phyloP scores from a whole-genome alignment of 2,797 vertebrate genomes.

The Pangasius sanitwongsei region DNA sequence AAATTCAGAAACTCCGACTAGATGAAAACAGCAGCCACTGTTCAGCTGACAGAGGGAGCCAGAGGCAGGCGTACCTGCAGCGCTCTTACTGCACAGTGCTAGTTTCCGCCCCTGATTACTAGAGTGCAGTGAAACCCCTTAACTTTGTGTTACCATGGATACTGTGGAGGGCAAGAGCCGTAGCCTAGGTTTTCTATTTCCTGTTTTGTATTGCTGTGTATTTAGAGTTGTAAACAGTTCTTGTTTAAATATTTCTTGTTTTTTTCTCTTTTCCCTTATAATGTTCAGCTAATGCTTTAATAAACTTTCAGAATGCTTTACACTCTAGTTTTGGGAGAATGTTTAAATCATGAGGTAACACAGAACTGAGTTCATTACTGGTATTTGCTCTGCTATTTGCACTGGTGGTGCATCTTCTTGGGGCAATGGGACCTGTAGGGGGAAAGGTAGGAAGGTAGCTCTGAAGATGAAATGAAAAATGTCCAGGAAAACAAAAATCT shows the following conservation, averaged over 20 bases:
- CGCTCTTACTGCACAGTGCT: neutral
- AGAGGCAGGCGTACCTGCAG: conserved; percentile 26
- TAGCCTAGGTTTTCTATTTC: conserved; percentile 52
- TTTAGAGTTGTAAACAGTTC: conserved; percentile 48
- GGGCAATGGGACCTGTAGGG: neutral
- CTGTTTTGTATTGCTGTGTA: conserved; percentile 56
- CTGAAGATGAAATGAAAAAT: neutral
- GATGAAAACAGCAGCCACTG: neutral
- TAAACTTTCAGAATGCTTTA: conserved; percentile 54
- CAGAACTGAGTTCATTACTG: neutral
- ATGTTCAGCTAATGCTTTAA: conserved; percentile 49
- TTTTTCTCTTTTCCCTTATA: conserved; percentile 35
- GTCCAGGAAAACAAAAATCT: neutral
- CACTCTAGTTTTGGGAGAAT: neutral
- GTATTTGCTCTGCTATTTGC: neutral
- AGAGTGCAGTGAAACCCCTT: conserved; percentile 5
- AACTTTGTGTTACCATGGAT: conserved; percentile 42
- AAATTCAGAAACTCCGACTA: neutral
- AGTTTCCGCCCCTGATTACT: neutral
- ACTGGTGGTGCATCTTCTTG: neutral
- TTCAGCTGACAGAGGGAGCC: conserved; percentile 43
- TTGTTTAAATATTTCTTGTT: conserved; percentile 35
- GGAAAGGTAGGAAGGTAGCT: neutral
- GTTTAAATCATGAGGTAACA: neutral
- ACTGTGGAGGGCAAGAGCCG: conserved; percentile 43